Conservation (phyloP, 2,888 invertebrate genomes). For the Himalopsyche japonica region DNA sequence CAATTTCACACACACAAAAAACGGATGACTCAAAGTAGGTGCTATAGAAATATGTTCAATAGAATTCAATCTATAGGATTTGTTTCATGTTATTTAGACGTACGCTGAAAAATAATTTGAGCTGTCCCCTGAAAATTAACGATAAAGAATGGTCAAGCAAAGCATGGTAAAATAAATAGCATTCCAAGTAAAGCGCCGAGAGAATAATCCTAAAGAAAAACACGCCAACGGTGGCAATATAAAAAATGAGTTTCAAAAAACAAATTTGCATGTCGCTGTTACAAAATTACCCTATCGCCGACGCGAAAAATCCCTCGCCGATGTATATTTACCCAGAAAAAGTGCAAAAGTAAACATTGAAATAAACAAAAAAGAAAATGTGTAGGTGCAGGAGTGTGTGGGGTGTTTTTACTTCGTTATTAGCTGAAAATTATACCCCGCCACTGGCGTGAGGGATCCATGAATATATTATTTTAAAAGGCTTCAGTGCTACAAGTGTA, state of each 20-base stretch:
- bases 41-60: too few species aligned
- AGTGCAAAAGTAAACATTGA: conserved; percentile 1
- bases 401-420: not conserved
- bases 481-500: not conserved
- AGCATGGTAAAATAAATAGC: too few species aligned
- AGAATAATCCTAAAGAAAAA: too few species aligned
- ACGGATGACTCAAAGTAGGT: too few species aligned
- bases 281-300: not conserved
- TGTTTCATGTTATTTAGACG: too few species aligned
- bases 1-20: too few species aligned
- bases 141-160: too few species aligned
- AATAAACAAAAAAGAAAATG: not conserved
- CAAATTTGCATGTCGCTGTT: not conserved
- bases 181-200: too few species aligned
- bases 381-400: not conserved
- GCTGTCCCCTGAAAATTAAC: too few species aligned
- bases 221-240: too few species aligned
- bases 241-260: not conserved
- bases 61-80: too few species aligned
- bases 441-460: not conserved
- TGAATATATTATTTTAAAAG: not conserved
- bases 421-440: not conserved
- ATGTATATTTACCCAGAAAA: not conserved
- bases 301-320: not conserved
- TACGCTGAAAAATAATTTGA: too few species aligned